Base-by-base conservation (phyloP, 2,113 vertebrate genomes). In the Physeter macrocephalus region DNA sequence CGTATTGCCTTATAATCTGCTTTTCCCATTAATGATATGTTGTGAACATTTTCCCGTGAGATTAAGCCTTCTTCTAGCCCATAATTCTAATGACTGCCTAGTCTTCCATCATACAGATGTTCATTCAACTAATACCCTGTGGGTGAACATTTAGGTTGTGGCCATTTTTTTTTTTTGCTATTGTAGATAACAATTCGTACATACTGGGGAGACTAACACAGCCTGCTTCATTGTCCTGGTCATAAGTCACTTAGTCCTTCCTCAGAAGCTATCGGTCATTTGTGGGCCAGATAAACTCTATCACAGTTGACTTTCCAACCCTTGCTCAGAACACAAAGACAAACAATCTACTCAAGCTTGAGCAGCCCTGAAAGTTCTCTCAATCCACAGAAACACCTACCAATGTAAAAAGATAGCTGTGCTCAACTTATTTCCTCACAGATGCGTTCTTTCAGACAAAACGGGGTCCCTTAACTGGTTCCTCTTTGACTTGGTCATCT, bases 71-170 rank as follows among this genome's bases (percentile, higher is more conserved):
- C 29, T 86, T 71, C 83, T 88, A 84, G 89, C 88, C 91, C 49
- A 59, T 67, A 74, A 41, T 96, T 96, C 83, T 97, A 93, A 90
- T 41, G n/a, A 88, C 52, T 64, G 25, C 54, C 82, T 82, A 88
- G 71, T 88, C 78, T 86, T 95, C 78, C 72, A 83, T 74, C 41
- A 83, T 36, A 71, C 41, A 78, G 85, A 83, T 93, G 72, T 93
- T 90, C 67, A 36, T 91, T 95, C 87, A 97, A 52, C 78, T 49
- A 91, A 96, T 82, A 57, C 34, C 2, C 5, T 54, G 25, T 83
- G 39, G 66, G 72, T 57, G 41, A 84, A 90, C 17, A 54, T 81
- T 89, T n/a, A 78, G 83, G n/a, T 85, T 80, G 41, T 61, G 29
- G 64, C 62, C 67, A n/a, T 67, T 77, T 92, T 54, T 54, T 80